Evolutionary conservation across 2,797 vertebrate genomes (phyloP).

Genomic region (Spondyliosoma cantharus): DNA sequence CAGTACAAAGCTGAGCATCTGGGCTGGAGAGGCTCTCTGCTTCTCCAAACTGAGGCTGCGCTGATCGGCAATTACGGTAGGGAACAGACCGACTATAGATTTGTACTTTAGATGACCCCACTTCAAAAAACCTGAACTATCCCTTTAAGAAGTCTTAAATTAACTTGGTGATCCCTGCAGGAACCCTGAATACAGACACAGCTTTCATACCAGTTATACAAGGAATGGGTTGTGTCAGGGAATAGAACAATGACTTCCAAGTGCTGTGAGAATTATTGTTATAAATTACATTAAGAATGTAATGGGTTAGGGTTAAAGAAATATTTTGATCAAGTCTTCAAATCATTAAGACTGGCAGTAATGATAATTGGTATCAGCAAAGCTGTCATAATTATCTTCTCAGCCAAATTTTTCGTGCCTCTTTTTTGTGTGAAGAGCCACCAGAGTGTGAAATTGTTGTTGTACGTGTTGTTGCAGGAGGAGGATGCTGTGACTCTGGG

Average conservation of each 20-base stretch:
- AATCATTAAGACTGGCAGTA: background rate
- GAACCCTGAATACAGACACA: background rate
- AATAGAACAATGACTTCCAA: background rate
- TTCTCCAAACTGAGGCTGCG: too few relatives aligned
- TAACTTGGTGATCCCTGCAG: background rate
- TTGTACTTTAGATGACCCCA: too few relatives aligned
- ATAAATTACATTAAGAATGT: background rate
- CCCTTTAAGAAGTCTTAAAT: background rate
- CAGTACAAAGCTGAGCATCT: too few relatives aligned
- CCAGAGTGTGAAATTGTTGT: background rate
- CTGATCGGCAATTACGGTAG: too few relatives aligned
- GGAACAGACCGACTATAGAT: too few relatives aligned
- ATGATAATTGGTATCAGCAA: background rate
- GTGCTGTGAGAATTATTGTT: background rate
- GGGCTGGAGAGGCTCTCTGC: too few relatives aligned
- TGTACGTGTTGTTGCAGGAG: conserved; percentile 74
- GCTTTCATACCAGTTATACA: background rate
- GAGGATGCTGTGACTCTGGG: conserved; percentile 88
- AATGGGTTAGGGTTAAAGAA: too few relatives aligned
- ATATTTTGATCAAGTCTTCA: background rate
- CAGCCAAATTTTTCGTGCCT: background rate
- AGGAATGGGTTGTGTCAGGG: background rate
- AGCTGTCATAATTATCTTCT: background rate
- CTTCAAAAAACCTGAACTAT: too few relatives aligned
- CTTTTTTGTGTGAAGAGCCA: background rate